These are phyloP conservation scores for Apis mellifera DNA, from an alignment of 1,140 invertebrate genomes.

Conservation along the genomic window Amel_HAv3.1 CM009942.2:3876001-3876500, in stretches of 20 bases:
- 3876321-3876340: slow-evolving; percentile 96
- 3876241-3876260: slow-evolving; percentile 97
- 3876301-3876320: slow-evolving; percentile 99
- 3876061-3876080: slow-evolving; percentile 92
- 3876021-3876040: slow-evolving; percentile 88
- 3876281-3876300: slow-evolving; percentile 99
- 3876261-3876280: slow-evolving; percentile 98
- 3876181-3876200: slow-evolving; percentile 9
- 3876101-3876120: slow-evolving; percentile 94
- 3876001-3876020: slow-evolving; percentile 83
- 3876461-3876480: slow-evolving; percentile 91
- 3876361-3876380: slow-evolving; percentile 90
- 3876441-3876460: slow-evolving; percentile 97
- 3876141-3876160: neutral
- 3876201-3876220: slow-evolving; percentile 84
- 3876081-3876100: slow-evolving; percentile 94
- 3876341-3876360: slow-evolving; percentile 90
- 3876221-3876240: slow-evolving; percentile 97
- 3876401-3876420: slow-evolving; percentile 96
- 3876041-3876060: slow-evolving; percentile 92
- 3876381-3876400: slow-evolving; percentile 94
- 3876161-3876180: too few relatives aligned
- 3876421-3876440: slow-evolving; percentile 96
- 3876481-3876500: slow-evolving; percentile 88
- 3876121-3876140: slow-evolving; percentile 91